Base-by-base conservation (phyloP, 2,113 vertebrate species). In the human region DNA sequence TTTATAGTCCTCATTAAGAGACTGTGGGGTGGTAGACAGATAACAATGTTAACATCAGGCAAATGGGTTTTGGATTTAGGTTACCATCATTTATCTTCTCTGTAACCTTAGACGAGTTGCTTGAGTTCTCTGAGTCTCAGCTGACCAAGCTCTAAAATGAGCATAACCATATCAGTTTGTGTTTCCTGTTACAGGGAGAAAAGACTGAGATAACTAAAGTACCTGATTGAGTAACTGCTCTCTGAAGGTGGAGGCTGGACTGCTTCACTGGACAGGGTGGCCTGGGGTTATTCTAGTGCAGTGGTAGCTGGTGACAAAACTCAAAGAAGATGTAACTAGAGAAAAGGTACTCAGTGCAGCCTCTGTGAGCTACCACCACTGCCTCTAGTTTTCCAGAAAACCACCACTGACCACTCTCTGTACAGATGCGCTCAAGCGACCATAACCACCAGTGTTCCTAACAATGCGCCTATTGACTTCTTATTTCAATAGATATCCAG, bases 401-500 rank as follows among this genome's bases (percentile, higher is more conserved):
- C 32, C 78, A 6, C 68, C 48, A 3, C 73, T 14, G 83, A 40
- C 92, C 48, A 1, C 82, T 76, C 79, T 6, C 43, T 48, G 50
- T 85, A 17, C 80, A 85, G 50, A 79, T 25, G 18, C n/a, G n/a
- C 90, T 66, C 96, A 40, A 81, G 90, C 70, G 92, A 88, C 96
- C 59, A 12, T 84, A 85, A 61, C 68, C 76, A 80, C 5, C 38
- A 80, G 89, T 73, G 88, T 97, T 85, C 85, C 89, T 97, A 94
- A 97, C 98, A 89, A 96, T 97, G 96, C 10, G 32, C 48, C 94
- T 79, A 98, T 96, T 84, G 97, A 97, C 95, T 97, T 96, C 96
- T 97, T 97, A 97, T 97, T 97, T 98, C 95, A 96, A 2, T 97
- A 96, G 97, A 97, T 98, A 97, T 95, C 97, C 97, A 97, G 97